Percentiles rank a stretch among this genome's conserved stretches.
phyloP scores from a whole-genome alignment of 2,113 vertebrate species.

The Clarias batrachus region DNA sequence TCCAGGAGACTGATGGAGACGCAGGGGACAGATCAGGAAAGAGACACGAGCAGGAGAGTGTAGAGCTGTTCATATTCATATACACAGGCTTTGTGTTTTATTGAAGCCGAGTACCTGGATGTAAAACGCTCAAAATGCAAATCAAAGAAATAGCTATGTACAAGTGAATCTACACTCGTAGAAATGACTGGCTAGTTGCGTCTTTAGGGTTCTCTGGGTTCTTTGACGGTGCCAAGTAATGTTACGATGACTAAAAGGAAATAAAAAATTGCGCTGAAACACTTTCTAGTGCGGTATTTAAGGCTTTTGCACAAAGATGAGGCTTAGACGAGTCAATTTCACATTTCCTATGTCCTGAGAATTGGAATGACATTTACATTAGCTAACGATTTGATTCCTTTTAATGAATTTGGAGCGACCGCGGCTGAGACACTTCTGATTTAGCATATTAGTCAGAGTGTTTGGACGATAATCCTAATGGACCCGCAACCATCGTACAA shows the following conservation, averaged over 20 bases:
- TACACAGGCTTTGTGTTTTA: background rate
- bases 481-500: background rate
- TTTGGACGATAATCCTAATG: too few species aligned
- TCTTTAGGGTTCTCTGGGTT: background rate
- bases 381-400: background rate
- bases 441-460: too few species aligned
- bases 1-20: conserved; percentile 28
- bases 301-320: background rate
- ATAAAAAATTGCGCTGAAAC: background rate
- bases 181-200: background rate
- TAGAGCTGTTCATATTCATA: background rate
- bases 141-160: background rate
- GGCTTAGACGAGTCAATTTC: background rate
- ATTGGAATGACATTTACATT: background rate
- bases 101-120: background rate
- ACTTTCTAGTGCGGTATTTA: background rate
- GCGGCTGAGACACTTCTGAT: too few species aligned
- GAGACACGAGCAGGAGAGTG: conserved; percentile 4
- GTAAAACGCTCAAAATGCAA: background rate
- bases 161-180: background rate
- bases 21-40: conserved; percentile 11
- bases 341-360: background rate
- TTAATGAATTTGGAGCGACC: too few species aligned
- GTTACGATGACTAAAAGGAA: background rate
- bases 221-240: background rate